Evolutionary conservation across 1,140 invertebrate genomes (phyloP), one percentile per base, ranked within the genome.

Genomic region (Radopholus similis): DNA sequence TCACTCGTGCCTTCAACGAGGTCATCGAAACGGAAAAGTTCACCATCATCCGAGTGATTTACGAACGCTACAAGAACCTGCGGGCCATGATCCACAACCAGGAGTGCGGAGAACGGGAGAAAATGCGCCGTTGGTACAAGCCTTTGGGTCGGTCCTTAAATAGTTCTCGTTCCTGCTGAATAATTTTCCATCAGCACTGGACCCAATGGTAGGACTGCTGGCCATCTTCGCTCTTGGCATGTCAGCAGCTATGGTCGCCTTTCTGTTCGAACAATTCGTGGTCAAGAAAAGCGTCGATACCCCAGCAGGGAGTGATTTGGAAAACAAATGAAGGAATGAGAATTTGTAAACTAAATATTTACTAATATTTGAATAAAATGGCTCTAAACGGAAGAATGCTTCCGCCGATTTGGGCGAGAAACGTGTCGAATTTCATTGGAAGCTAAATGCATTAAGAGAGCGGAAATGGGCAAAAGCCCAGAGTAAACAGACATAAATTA

Each of bases 41-140:
- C 21, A 28, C 47, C 23, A 51, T 51, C 13, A 21, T n/a, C n/a
- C n/a, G 18, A 51, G 21, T 21, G 8, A 42, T 11, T 21, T 59
- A 59, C 42, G 56, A 59, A 28, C 35, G 32, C 21, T 59, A 59
- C 23, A 28, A 35, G 38, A 59, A 28, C 26, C 42, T 59, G 42
- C 35, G 56, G 11, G 56, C 13, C 15, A 59, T 59, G 56, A 47
- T 59, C 26, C 6, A 35, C 26, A 59, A 59, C 23, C 56, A 59
- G 42, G 56, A 59, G 23, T 59, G 56, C 15, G 34, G 38, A 35
- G 56, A 59, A 1, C 23, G 30, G 18, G 30, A 26, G 47, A 13
- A 21, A 4, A 51, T 26, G 15, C 23, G 47, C 15, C 47, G 47
- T 3, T 28, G 23, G 21, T 51, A 51, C 47, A 51, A 51, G 47